Conservation (phyloP, 2,888 invertebrate species). For the Coremacera marginata region DNA sequence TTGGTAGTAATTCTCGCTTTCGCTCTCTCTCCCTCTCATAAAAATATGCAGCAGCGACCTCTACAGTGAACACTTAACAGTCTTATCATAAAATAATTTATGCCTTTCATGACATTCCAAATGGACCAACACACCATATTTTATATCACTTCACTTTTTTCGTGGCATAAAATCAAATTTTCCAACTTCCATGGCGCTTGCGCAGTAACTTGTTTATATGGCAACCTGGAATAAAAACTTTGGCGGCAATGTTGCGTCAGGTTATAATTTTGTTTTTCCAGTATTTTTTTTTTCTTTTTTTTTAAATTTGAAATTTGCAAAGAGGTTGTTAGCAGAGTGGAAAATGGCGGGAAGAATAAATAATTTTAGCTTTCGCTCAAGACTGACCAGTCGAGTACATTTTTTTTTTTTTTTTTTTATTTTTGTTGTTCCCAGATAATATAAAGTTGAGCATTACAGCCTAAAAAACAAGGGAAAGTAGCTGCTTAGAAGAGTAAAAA, state of each 20-base stretch:
- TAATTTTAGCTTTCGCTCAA: background rate
- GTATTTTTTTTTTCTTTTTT: background rate
- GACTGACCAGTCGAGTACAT: background rate
- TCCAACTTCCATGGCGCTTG: background rate
- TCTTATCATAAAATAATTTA: background rate
- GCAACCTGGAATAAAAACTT: constrained; percentile 4
- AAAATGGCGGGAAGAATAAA: background rate
- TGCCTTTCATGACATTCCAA: background rate
- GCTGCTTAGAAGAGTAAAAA: too few relatives aligned
- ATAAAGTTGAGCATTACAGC: too few relatives aligned
- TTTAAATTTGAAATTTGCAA: too few relatives aligned
- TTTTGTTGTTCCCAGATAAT: too few relatives aligned
- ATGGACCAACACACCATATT: background rate
- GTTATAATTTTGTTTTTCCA: background rate
- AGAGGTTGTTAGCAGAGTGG: background rate
- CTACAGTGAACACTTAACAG: background rate
- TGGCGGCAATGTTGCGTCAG: constrained; percentile 20
- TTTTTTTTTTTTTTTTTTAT: background rate
- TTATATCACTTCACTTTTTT: background rate
- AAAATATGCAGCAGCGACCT: background rate
- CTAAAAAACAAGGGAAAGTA: too few relatives aligned
- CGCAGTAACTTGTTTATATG: constrained; percentile 24
- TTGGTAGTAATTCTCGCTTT: background rate
- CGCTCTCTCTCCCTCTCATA: background rate
- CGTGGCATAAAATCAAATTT: background rate